Percentiles rank a stretch among this genome's conserved stretches.
Conservation (phyloP, 1,140 invertebrate species). For the Tyrophagus putrescentiae region DNA sequence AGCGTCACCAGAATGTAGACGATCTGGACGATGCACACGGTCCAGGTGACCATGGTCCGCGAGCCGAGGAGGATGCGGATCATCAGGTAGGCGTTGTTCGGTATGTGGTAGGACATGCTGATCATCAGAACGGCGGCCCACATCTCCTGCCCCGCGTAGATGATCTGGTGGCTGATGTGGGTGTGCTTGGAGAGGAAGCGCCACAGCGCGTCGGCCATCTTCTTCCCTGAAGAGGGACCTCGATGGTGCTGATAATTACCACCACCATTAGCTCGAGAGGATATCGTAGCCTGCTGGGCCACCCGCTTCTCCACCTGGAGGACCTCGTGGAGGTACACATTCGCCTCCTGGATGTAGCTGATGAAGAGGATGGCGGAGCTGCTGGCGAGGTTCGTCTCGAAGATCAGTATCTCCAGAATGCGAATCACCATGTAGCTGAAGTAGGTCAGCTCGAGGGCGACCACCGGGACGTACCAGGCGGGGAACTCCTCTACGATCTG, state of each 20-base stretch:
- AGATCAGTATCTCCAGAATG: not conserved
- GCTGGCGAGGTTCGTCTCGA: not conserved
- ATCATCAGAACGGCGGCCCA: not conserved
- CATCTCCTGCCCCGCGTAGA: not conserved
- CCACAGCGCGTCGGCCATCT: not conserved
- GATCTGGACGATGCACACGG: not conserved
- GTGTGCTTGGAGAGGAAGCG: not conserved
- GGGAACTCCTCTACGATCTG: not conserved
- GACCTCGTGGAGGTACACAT: not conserved
- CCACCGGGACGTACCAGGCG: not conserved
- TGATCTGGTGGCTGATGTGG: not conserved
- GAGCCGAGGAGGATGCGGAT: not conserved
- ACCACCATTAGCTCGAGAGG: no score
- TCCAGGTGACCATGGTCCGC: not conserved
- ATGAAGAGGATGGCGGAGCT: constrained; percentile 2
- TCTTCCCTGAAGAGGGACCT: no score
- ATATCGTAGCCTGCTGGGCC: no score
- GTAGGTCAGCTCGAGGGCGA: not conserved
- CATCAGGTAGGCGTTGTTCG: constrained; percentile 1
- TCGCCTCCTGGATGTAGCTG: not conserved
- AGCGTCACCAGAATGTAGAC: constrained; percentile 3
- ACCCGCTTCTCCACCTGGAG: not conserved
- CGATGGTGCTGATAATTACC: no score
- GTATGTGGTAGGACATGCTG: not conserved
- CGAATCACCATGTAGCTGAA: constrained; percentile 4